Conservation (phyloP, 2,113 vertebrate species). For the Ornithorhynchus anatinus region DNA sequence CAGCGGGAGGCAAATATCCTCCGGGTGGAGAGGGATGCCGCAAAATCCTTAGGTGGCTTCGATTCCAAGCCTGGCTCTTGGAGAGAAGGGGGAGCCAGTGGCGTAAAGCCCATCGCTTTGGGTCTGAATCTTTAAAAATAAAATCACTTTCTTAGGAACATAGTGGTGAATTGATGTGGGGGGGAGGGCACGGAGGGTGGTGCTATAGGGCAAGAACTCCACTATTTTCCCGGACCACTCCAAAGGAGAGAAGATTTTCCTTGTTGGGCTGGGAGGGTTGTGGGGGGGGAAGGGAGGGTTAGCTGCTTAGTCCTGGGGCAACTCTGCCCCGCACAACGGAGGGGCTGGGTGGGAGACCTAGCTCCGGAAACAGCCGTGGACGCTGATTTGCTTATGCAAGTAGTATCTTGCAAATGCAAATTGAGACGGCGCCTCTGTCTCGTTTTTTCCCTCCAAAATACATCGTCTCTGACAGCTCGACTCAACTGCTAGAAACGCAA, state of each 20-base stretch:
- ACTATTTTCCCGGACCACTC: no score
- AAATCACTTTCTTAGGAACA: constrained; percentile 4
- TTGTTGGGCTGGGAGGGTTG: no score
- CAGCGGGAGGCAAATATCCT: constrained; percentile 37
- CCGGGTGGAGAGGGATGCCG: constrained; percentile 32
- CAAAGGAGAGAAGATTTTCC: no score
- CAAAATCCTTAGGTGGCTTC: constrained; percentile 20
- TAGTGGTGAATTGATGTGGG: no score
- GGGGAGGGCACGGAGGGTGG: no score
- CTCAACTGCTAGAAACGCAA: neutral
- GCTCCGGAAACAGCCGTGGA: neutral
- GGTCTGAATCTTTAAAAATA: constrained; percentile 16
- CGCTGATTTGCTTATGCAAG: neutral
- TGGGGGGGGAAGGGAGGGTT: no score
- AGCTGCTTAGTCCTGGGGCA: constrained; percentile 4
- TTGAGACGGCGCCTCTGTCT: constrained; percentile 1
- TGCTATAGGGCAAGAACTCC: no score
- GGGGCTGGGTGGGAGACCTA: neutral
- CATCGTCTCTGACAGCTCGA: neutral
- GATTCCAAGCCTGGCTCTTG: neutral
- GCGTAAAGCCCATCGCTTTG: no score
- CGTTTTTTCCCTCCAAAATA: neutral
- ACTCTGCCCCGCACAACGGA: neutral
- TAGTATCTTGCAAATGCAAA: neutral
- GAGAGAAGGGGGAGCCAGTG: no score